Conservation (phyloP, 1,140 invertebrate species). For the Habropoda laboriosa region DNA sequence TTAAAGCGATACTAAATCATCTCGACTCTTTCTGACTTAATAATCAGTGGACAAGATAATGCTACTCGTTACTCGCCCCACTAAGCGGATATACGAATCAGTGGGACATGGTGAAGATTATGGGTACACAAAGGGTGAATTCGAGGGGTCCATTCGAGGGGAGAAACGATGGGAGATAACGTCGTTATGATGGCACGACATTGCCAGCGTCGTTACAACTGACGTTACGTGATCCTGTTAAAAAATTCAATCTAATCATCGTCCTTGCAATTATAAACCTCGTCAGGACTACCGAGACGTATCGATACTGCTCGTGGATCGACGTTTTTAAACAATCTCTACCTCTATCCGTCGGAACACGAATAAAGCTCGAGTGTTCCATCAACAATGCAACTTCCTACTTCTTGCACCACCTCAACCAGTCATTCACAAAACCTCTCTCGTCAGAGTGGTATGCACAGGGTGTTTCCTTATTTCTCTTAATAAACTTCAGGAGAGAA, state of each 20-base stretch:
- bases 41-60: background rate
- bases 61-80: background rate
- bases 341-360: too few species aligned
- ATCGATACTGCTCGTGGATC: too few species aligned
- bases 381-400: too few species aligned
- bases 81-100: conserved; percentile 19
- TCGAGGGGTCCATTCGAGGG: background rate
- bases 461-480: too few species aligned
- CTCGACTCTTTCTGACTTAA: background rate
- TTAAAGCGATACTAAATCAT: too few species aligned
- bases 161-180: background rate
- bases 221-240: background rate
- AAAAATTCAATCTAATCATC: background rate
- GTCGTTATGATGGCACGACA: background rate
- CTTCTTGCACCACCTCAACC: background rate
- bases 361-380: too few species aligned
- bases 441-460: too few species aligned
- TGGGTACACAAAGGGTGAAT: conserved; percentile 30
- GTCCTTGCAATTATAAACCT: too few species aligned
- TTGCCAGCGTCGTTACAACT: background rate
- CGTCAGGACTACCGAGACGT: too few species aligned
- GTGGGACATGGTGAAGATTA: conserved; percentile 8
- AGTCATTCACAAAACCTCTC: too few species aligned
- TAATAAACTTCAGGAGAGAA: too few species aligned
- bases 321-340: too few species aligned